Conservation (phyloP, 2,113 vertebrate species). For the Nibea albiflora region DNA sequence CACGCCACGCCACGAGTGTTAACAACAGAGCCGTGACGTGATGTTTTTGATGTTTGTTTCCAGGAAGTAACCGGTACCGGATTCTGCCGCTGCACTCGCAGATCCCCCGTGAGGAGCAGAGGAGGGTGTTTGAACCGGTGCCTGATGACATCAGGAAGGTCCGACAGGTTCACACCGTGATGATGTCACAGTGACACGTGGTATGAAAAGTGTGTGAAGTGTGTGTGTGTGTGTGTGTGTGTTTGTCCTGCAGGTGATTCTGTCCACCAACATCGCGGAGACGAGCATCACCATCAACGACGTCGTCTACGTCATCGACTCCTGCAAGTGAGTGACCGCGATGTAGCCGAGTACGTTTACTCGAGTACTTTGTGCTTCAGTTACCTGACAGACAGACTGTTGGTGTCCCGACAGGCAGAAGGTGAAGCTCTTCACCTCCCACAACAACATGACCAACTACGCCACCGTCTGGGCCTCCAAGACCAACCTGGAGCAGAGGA, state of each 20-base stretch:
- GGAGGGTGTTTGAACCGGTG: conserved; percentile 92
- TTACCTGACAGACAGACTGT: neutral
- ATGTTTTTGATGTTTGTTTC: neutral
- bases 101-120: conserved; percentile 95
- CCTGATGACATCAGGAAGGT: conserved; percentile 90
- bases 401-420: conserved; percentile 88
- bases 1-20: no score
- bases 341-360: no score
- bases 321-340: conserved; percentile 92
- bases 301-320: conserved; percentile 97
- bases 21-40: no score
- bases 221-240: no score
- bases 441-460: conserved; percentile 99
- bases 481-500: conserved; percentile 97
- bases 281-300: conserved; percentile 98
- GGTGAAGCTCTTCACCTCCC: conserved; percentile 96
- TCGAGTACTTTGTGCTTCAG: no score
- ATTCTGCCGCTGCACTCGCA: conserved; percentile 96
- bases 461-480: conserved; percentile 98
- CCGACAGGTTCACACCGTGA: neutral
- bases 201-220: no score
- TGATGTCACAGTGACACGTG: no score
- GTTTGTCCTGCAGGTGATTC: conserved; percentile 87
- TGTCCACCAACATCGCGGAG: conserved; percentile 98
- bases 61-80: conserved; percentile 88